These are phyloP conservation scores for Drosophila hamatofila DNA, from an alignment of 2,888 invertebrate species.

Conservation along the genomic window DNA sequence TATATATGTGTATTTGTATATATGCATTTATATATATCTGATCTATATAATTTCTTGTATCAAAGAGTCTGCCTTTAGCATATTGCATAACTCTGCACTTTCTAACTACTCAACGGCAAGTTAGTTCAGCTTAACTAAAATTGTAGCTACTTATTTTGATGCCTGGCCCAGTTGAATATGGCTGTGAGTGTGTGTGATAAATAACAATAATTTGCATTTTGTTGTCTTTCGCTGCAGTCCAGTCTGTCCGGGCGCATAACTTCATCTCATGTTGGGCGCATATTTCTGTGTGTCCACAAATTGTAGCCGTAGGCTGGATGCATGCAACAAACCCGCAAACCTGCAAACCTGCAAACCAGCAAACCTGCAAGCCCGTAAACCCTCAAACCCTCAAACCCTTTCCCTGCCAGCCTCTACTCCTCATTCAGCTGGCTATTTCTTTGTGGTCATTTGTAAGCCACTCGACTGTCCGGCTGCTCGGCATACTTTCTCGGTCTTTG, in stretches of 20 bases:
- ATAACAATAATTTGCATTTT: slow-evolving; percentile 23
- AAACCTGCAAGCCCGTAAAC: not conserved
- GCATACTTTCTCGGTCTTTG: slow-evolving; percentile 37
- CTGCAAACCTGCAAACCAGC: slow-evolving; percentile 1
- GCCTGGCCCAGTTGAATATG: not conserved
- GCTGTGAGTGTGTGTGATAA: slow-evolving; percentile 9
- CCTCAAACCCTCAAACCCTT: too few species aligned
- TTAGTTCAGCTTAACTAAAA: not conserved
- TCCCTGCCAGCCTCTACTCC: not conserved
- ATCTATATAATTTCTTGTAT: too few species aligned
- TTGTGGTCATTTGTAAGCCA: slow-evolving; percentile 28
- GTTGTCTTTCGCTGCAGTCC: slow-evolving; percentile 9
- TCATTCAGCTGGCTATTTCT: slow-evolving; percentile 2
- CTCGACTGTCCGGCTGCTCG: slow-evolving; percentile 13
- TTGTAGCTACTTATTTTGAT: not conserved
- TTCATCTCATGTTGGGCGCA: slow-evolving; percentile 15
- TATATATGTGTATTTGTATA: too few species aligned
- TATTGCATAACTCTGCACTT: not conserved
- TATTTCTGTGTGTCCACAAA: slow-evolving; percentile 13
- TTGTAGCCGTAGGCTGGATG: slow-evolving; percentile 11
- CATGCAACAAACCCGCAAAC: slow-evolving; percentile 2
- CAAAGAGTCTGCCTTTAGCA: not conserved
- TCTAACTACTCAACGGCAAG: not conserved
- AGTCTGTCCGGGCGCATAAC: slow-evolving; percentile 11
- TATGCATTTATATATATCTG: too few species aligned